A percentile compares a stretch with the other conserved stretches of the same genome.
Conservation (phyloP, 2,797 vertebrate species). For the Arvicola amphibius region DNA sequence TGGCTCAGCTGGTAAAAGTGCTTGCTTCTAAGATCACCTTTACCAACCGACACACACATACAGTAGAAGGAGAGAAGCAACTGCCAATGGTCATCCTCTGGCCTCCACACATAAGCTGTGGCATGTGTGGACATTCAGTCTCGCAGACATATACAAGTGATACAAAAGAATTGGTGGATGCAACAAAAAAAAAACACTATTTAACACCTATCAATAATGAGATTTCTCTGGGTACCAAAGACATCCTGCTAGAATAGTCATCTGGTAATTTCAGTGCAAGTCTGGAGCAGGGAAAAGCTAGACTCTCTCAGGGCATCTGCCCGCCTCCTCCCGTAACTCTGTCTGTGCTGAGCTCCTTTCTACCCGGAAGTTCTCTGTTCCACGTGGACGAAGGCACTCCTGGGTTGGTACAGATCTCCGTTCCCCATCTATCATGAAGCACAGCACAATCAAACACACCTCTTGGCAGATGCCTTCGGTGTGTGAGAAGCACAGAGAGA, state of each 20-base stretch:
- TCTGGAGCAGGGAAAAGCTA: neutral
- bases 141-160: neutral
- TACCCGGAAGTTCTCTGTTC: neutral
- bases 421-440: neutral
- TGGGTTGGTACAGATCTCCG: neutral
- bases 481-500: neutral
- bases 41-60: neutral
- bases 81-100: neutral
- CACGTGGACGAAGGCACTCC: rapidly evolving
- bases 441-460: neutral
- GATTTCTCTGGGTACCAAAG: neutral
- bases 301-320: neutral
- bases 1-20: no score
- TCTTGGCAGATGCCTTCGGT: neutral
- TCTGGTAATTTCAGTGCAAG: neutral
- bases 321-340: neutral
- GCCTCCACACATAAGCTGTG: neutral
- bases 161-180: neutral
- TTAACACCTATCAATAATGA: neutral
- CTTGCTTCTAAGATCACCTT: neutral
- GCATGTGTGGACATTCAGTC: neutral
- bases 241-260: neutral
- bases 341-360: neutral
- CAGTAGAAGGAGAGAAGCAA: neutral
- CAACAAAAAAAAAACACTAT: neutral